A percentile compares a stretch with the other conserved stretches of the same genome.
Evolutionary conservation across 2,113 vertebrate genomes (phyloP).

Genomic region (Chauna torquata): DNA sequence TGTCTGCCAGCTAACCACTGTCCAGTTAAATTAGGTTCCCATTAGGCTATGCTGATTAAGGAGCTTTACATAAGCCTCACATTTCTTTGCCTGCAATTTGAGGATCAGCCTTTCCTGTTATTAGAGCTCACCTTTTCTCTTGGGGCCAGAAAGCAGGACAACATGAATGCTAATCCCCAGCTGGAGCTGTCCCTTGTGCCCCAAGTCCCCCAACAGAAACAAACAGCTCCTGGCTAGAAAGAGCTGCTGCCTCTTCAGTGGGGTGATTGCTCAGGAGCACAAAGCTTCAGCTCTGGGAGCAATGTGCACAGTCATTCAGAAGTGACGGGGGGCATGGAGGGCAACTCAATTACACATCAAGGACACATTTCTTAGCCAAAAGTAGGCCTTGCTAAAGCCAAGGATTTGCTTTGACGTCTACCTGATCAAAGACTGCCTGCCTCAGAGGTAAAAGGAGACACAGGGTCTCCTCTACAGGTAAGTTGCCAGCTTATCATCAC

Average conservation of each 20-base stretch:
- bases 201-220: neutral
- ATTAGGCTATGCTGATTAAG: neutral
- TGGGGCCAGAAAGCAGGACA: neutral
- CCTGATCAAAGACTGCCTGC: neutral
- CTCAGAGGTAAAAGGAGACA: neutral
- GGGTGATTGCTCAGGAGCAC: neutral
- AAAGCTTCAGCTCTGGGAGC: neutral
- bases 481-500: neutral
- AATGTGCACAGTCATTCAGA: rapidly evolving
- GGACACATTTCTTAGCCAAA: neutral
- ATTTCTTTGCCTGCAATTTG: neutral
- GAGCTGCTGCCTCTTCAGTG: neutral
- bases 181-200: neutral
- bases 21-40: neutral
- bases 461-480: neutral
- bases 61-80: neutral
- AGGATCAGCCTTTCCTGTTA: neutral
- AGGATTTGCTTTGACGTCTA: neutral
- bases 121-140: neutral
- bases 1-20: neutral
- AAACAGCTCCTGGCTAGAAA: neutral
- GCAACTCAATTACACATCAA: neutral
- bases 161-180: neutral
- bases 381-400: neutral
- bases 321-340: neutral